Evolutionary conservation across 2,888 invertebrate genomes (phyloP).

Genomic region (Neria commutata): DNA sequence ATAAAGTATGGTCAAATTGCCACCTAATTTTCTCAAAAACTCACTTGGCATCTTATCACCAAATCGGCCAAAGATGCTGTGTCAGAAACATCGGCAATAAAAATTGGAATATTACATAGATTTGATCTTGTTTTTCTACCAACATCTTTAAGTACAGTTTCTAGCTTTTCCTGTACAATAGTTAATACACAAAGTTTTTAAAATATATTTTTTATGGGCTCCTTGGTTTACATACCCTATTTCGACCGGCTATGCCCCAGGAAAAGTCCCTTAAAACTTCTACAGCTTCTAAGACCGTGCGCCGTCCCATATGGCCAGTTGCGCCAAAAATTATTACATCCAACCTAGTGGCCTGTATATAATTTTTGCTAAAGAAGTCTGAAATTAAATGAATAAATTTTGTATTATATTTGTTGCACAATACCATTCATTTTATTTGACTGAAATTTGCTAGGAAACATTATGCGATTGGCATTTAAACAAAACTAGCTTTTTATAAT

Average conservation of each 20-base stretch:
- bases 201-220: neutral
- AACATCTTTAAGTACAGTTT: constrained; percentile 57
- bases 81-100: constrained; percentile 77
- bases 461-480: no score
- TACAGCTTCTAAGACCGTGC: constrained; percentile 71
- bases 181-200: no score
- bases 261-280: constrained; percentile 64
- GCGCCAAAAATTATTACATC: constrained; percentile 91
- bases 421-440: no score
- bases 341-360: constrained; percentile 44
- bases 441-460: no score
- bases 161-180: constrained; percentile 59
- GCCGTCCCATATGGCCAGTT: constrained; percentile 85
- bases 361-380: constrained; percentile 12
- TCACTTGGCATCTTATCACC: constrained; percentile 74
- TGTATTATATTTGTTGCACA: no score
- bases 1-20: neutral
- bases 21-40: neutral
- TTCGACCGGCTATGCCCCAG: constrained; percentile 89
- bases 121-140: constrained; percentile 59
- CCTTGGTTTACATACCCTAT: no score
- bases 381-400: no score
- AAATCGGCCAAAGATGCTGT: constrained; percentile 75
- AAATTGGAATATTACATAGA: constrained; percentile 67
- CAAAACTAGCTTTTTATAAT: no score